Conservation (phyloP, 2,113 vertebrate species). For the Diphyllodes magnificus region DNA sequence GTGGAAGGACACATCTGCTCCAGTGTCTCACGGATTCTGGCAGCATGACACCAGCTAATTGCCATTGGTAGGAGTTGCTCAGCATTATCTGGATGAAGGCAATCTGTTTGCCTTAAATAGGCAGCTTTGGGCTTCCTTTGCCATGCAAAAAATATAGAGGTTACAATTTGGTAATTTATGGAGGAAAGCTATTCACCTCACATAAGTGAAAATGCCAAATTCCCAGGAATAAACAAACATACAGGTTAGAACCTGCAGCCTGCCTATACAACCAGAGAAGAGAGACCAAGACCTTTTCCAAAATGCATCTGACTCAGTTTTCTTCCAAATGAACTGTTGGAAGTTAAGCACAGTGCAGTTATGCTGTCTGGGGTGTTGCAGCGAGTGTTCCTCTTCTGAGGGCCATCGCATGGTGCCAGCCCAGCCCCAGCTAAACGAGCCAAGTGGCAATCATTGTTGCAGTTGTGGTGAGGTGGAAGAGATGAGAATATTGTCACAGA, state of each 20-base stretch:
- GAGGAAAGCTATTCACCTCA: not conserved
- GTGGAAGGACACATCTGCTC: not conserved
- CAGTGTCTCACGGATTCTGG: not conserved
- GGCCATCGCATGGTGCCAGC: not conserved
- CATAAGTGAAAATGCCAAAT: fast-evolving
- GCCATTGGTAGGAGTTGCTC: not conserved
- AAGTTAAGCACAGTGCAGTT: not conserved
- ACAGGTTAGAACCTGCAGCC: not conserved
- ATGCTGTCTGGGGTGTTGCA: not conserved
- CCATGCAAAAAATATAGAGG: not conserved
- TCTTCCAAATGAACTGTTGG: not conserved
- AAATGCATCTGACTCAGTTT: not conserved
- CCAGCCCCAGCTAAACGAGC: not conserved
- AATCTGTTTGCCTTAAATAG: not conserved
- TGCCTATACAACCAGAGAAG: not conserved
- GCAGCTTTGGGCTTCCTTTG: not conserved
- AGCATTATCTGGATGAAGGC: not conserved
- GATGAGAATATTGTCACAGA: not conserved
- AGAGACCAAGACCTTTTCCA: not conserved
- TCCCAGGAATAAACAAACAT: not conserved
- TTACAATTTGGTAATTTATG: not conserved
- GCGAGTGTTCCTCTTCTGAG: fast-evolving
- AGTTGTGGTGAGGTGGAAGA: not conserved
- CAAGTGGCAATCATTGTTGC: not conserved
- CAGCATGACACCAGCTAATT: not conserved